A percentile compares a stretch with the other conserved stretches of the same genome.
These are phyloP conservation scores for Arion vulgaris DNA, from an alignment of 1,140 invertebrate genomes.

Conservation along the genomic window DNA sequence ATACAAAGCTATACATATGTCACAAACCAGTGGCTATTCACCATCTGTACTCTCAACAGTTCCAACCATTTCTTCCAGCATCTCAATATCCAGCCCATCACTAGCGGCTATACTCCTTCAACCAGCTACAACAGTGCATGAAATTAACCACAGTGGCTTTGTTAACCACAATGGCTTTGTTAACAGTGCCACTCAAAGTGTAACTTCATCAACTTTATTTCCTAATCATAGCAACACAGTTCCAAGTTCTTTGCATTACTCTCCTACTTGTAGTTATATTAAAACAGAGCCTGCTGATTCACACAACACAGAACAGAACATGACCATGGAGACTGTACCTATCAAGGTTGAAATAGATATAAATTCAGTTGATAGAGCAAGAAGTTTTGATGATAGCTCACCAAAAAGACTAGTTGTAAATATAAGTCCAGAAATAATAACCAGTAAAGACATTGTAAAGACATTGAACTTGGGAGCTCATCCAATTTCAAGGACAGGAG, in stretches of 20 bases:
- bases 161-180: not conserved
- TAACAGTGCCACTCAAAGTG: not conserved
- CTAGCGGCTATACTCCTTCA: slow-evolving; percentile 26
- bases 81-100: slow-evolving; percentile 14
- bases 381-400: not conserved
- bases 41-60: not conserved
- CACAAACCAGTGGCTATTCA: not conserved
- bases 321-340: slow-evolving; percentile 13
- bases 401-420: not conserved
- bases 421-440: not conserved
- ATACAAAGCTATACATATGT: not conserved
- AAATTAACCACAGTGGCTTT: not conserved
- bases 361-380: not conserved
- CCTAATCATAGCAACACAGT: not conserved
- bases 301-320: not conserved
- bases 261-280: not conserved
- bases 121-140: not conserved
- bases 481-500: not conserved
- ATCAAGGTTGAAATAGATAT: slow-evolving; percentile 5
- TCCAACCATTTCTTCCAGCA: not conserved
- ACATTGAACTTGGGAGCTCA: not conserved
- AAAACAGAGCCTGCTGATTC: slow-evolving; percentile 16
- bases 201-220: not conserved
- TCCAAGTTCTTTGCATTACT: not conserved
- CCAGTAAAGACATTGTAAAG: not conserved